Conservation (phyloP, 1,140 invertebrate species). For the Lepidurus apus region DNA sequence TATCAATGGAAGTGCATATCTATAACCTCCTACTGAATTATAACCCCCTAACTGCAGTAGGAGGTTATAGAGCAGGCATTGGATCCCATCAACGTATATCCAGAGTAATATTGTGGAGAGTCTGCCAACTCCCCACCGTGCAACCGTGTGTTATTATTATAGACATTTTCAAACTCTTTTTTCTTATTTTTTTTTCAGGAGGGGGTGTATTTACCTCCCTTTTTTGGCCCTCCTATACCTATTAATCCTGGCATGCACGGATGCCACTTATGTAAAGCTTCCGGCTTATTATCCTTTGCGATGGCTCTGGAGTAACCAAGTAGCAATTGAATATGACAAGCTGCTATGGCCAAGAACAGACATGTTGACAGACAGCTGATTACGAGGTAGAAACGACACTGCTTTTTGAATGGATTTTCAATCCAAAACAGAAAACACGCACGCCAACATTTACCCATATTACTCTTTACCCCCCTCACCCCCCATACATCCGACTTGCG, state of each 20-base stretch:
- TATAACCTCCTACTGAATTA: no score
- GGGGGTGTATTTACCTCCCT: background rate
- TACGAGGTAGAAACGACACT: background rate
- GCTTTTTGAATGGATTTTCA: constrained; percentile 6
- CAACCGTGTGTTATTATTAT: constrained; percentile 6
- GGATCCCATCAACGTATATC: background rate
- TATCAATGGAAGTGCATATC: background rate
- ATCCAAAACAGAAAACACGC: background rate
- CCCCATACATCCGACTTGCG: no score
- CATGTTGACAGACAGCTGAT: constrained; percentile 12
- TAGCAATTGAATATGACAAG: constrained; percentile 19
- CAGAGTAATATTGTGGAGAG: background rate
- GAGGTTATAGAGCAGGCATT: background rate
- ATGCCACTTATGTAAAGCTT: constrained; percentile 15
- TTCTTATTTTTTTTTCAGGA: background rate
- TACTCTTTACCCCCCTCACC: no score
- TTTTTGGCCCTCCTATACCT: background rate
- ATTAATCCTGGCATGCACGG: background rate
- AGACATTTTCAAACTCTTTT: background rate
- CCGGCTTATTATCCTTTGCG: constrained; percentile 5
- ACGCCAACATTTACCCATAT: no score
- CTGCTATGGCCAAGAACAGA: background rate
- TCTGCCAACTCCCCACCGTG: background rate
- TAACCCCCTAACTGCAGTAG: no score
- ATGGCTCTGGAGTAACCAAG: background rate